A percentile compares a stretch with the other conserved stretches of the same genome.
Evolutionary conservation across 2,888 invertebrate genomes (phyloP).

Genomic region (Scrobipalpa atriplicella): DNA sequence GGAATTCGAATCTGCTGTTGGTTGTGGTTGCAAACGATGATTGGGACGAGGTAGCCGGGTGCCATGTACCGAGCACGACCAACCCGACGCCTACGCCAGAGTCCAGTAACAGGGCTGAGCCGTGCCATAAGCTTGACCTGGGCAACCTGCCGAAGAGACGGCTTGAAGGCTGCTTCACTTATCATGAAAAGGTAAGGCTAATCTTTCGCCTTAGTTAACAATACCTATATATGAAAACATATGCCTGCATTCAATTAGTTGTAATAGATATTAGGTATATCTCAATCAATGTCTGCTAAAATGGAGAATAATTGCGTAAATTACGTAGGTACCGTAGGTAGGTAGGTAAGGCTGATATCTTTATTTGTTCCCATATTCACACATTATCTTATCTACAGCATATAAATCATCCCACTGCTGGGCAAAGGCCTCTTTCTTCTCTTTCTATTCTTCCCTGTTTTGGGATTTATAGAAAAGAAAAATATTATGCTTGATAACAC

Average conservation of each 20-base stretch:
- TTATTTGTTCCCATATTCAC: too few species aligned
- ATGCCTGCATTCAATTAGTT: not conserved
- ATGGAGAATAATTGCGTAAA: too few species aligned
- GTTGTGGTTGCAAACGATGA: conserved; percentile 85
- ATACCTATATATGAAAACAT: not conserved
- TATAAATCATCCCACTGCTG: too few species aligned
- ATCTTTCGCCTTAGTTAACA: too few species aligned
- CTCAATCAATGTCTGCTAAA: too few species aligned
- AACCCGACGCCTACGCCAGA: conserved; percentile 65
- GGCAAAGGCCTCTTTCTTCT: too few species aligned
- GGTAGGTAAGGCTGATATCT: too few species aligned
- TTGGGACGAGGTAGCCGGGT: conserved; percentile 39
- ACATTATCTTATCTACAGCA: too few species aligned
- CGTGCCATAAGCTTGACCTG: conserved; percentile 90
- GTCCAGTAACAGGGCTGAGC: conserved; percentile 78
- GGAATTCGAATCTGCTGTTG: conserved; percentile 89
- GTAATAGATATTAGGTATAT: too few species aligned
- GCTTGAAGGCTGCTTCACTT: conserved; percentile 89
- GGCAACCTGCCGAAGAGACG: conserved; percentile 86
- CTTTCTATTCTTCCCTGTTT: too few species aligned
- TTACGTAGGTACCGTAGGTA: too few species aligned
- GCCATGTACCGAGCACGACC: conserved; percentile 84
- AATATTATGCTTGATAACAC: conserved; percentile 6
- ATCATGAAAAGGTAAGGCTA: conserved; percentile 84
- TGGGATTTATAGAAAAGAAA: too few species aligned